Evolutionary conservation across 2,888 invertebrate species (phyloP).

Genomic region (Automeris io): DNA sequence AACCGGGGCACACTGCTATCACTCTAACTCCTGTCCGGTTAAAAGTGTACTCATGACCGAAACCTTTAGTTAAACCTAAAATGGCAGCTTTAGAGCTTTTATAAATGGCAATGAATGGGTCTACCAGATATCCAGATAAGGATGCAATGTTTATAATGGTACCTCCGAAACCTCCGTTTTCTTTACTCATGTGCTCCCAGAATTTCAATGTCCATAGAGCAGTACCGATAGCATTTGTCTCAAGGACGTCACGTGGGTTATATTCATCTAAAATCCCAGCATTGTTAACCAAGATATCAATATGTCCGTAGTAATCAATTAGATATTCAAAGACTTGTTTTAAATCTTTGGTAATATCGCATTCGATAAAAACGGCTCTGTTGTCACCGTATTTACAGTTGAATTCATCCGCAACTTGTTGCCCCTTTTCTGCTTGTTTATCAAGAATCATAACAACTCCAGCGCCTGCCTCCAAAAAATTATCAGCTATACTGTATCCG

Average conservation of each 20-base stretch:
- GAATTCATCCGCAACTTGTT: background rate
- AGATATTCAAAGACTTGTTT: background rate
- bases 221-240: slow-evolving; percentile 2
- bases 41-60: slow-evolving; percentile 58
- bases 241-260: background rate
- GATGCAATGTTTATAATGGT: slow-evolving; percentile 81
- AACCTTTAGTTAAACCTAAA: slow-evolving; percentile 66
- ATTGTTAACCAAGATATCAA: slow-evolving; percentile 1
- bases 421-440: background rate
- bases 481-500: slow-evolving; percentile 55
- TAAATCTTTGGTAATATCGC: slow-evolving; percentile 4
- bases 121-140: slow-evolving; percentile 71
- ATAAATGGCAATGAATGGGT: slow-evolving; percentile 74
- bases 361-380: background rate
- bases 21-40: slow-evolving; percentile 68
- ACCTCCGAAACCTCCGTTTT: slow-evolving; percentile 77
- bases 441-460: slow-evolving; percentile 12
- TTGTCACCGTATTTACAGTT: background rate
- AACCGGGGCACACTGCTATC: slow-evolving; percentile 64
- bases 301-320: background rate
- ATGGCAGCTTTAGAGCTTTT: slow-evolving; percentile 78
- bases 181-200: slow-evolving; percentile 69
- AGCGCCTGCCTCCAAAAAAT: slow-evolving; percentile 52
- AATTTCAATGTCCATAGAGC: slow-evolving; percentile 8
- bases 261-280: background rate